A percentile compares a stretch with the other conserved stretches of the same genome.
phyloP scores from a whole-genome alignment of 2,797 vertebrate species.

The Thripadectes ignobilis region DNA sequence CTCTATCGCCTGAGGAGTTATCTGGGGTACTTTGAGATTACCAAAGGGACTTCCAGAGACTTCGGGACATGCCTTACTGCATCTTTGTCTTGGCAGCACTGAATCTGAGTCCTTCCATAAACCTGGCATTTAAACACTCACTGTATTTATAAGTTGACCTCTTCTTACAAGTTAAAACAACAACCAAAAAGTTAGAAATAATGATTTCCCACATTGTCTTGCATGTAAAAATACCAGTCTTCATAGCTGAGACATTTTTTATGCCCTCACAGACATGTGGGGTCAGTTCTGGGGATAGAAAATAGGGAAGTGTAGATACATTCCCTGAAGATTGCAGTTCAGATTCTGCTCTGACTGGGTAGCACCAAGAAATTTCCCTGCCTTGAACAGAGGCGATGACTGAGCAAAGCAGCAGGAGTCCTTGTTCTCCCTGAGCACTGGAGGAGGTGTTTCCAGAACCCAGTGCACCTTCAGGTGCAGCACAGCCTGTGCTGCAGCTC shows the following conservation, averaged over 20 bases:
- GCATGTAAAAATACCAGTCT: neutral
- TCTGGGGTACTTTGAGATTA: neutral
- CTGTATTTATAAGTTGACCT: neutral
- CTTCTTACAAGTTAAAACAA: neutral
- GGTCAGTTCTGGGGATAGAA: neutral
- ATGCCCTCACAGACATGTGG: neutral
- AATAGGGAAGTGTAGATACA: rapidly evolving
- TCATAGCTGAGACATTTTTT: neutral
- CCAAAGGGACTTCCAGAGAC: neutral
- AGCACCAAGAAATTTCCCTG: neutral
- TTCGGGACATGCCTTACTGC: neutral
- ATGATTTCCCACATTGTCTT: neutral
- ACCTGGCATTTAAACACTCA: neutral
- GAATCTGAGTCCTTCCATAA: neutral
- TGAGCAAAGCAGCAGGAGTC: neutral
- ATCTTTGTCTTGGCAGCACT: neutral
- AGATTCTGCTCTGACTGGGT: neutral
- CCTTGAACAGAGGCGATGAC: neutral
- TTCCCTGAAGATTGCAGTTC: neutral
- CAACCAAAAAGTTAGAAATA: neutral
- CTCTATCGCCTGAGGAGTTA: neutral
- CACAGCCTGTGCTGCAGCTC: neutral
- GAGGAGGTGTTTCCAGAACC: rapidly evolving
- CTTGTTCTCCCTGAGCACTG: rapidly evolving
- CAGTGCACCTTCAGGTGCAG: neutral